Base-by-base conservation (phyloP, 2,888 invertebrate genomes). In the Lumbricus terrestris region DNA sequence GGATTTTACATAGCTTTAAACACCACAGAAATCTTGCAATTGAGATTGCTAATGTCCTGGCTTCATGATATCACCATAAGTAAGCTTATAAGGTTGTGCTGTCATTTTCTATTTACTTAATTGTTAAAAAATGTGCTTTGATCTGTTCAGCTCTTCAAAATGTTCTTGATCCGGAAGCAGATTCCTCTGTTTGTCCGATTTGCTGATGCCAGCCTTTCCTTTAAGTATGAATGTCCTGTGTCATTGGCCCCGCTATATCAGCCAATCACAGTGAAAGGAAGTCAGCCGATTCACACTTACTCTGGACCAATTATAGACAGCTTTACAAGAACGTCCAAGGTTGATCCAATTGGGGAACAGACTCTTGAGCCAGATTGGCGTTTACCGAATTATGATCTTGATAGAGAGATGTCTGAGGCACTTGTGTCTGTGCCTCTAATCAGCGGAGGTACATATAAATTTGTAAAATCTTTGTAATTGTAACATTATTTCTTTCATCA, bases 271-370 rank as follows among this genome's bases (percentile, higher is more conserved):
- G 93, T 94, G 82, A 93, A 93, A 85, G 93, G 92, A 40, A 94
- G 93, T 92, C 93, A 94, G 40, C 94, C 94, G 4, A 93, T 92
- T 90, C 93, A 94, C 91, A 93, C 93, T n/a, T 94, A 93, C 91
- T 94, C 94, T 91, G 93, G 92, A 40, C 94, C 94, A 82, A 92
- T 94, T 89, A 93, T 94, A 54, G 93, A 93, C 90, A 93, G 94
- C 90, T 91, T 94, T 89, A 94, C 94, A 89, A 93, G 93, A 90
- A 94, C 93, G 33, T 93, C 93, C 33, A 94, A 94, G 90, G 91
- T 94, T 90, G 94, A 94, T 90, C 94, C 94, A 11, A 91, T 94
- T 37, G 94, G 92, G 92, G 93, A 93, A 54, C 92, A 92, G 82
- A 93, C 94, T 16, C 91, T 94, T 35, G 91, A 90, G 20, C 37